Base-by-base conservation (phyloP, 2,113 vertebrate species). In the Cynocephalus volans region DNA sequence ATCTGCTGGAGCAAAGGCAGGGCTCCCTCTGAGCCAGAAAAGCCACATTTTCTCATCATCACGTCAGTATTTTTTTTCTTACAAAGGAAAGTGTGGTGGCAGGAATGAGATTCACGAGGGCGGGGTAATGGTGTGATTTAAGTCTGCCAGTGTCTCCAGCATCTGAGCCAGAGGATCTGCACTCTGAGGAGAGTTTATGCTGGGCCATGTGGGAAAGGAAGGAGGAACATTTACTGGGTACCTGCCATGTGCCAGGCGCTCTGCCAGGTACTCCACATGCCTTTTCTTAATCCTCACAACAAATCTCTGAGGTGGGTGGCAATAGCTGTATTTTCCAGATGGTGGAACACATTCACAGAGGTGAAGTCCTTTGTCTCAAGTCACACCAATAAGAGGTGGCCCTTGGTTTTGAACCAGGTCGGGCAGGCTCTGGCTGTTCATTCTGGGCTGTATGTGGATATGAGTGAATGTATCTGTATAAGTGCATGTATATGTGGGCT, bases 81-180 rank as follows among this genome's bases (percentile, higher is more conserved):
- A 28, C 31, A 60, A 83, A 88, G 48, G 11, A 83, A 56, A 41
- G 14, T 10, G 8, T 79, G 41, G 9, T 70, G 19, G 8, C 31
- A 33, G 67, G 54, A 52, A 64, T 1, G 48, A 67, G 83, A 33
- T 36, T 89, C 8, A 0, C 6, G 41, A 54, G 60, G 23, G n/a
- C 45, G 14, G 33, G 50, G 33, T 10, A 23, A 11, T 26, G n/a
- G 45, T n/a, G 13, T n/a, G 81, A 41, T 26, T 18, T 64, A 26
- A 15, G 11, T 45, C 41, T 58, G 31, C 15, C 7, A 33, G 56
- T 5, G 18, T 77, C 6, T 0, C 70, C 0, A 0, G 24, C 10
- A 48, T 41, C 65, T 69, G 65, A 77, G 50, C 33, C 19, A 28
- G 60, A 75, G 83, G 24, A 5, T 69, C 28, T 77, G 45, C 65